Evolutionary conservation across 2,797 vertebrate species (phyloP).

Genomic region (Holocentrus rufus): DNA sequence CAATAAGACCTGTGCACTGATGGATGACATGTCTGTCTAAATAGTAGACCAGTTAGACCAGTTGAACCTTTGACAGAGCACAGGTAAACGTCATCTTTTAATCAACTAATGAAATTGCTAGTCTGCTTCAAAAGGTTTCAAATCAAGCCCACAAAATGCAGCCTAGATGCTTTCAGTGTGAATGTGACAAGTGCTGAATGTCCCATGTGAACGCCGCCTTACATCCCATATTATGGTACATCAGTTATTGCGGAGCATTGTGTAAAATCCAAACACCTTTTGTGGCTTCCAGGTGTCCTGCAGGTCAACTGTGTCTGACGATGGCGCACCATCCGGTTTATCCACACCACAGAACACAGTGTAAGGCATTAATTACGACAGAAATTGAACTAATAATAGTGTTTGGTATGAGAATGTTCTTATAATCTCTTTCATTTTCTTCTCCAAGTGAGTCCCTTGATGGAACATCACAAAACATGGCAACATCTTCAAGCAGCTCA

Average conservation of each 20-base stretch:
- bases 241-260: background rate
- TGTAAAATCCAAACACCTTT: background rate
- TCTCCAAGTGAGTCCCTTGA: constrained; percentile 48
- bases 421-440: constrained; percentile 32
- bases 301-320: constrained; percentile 26
- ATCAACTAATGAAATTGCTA: too few relatives aligned
- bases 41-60: too few relatives aligned
- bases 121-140: too few relatives aligned
- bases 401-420: background rate
- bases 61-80: background rate
- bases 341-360: constrained; percentile 4
- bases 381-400: background rate
- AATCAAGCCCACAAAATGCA: too few relatives aligned
- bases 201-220: too few relatives aligned
- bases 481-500: constrained; percentile 7
- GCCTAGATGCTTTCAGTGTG: too few relatives aligned
- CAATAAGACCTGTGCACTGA: too few relatives aligned
- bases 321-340: background rate
- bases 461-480: background rate
- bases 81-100: background rate
- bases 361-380: constrained; percentile 55
- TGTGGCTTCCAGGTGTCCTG: constrained; percentile 49
- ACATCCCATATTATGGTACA: background rate
- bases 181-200: too few relatives aligned
- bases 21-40: too few relatives aligned